Evolutionary conservation across 2,888 invertebrate species (phyloP), one percentile per base, ranked within the genome.

Genomic region (Cecidostiba fungosa): DNA sequence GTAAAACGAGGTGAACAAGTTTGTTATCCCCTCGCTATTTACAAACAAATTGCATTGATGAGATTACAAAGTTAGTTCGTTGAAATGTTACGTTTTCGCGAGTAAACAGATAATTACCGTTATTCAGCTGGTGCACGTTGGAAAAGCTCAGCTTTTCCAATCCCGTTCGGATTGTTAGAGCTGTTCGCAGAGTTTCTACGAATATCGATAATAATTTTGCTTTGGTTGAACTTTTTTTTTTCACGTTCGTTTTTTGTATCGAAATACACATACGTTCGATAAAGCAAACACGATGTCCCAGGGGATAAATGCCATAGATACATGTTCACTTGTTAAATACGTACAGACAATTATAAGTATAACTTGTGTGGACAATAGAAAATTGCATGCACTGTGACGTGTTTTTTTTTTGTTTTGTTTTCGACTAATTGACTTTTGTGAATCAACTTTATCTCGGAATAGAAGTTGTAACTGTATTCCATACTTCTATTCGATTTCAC

Each of bases 231-330:
- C 26, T 66, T 43, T 66, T 29, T 62, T 77, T 62, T 62, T 66
- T 23, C 19, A 10, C 19, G 1, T 19, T 50, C 2, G 4, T 50
- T 69, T 69, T 29, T 32, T 23, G n/a, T 10, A 50, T 19, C 32
- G 50, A 79, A 79, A 79, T 32, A 32, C 0, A 5, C 19, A 50
- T 4, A 3, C 32, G 69, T n/a, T 79, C 70, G 32, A 70, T 79
- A 79, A 47, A 50, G 70, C 50, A 79, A 79, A 70, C 50, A 32
- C 69, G 70, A 19, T 50, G 32, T 26, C 26, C 62, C 62, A 4
- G 1, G 26, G 43, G 43, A n/a, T 8, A 70, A 19, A n/a, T 6
- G 5, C 32, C 29, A 72, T 36, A 43, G 29, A 19, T 16, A n/a
- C 39, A 59, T 5, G 14, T n/a, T n/a, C 14, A 12, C 14, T n/a